Percentiles rank a stretch among this genome's conserved stretches.
Evolutionary conservation across 2,888 invertebrate genomes (phyloP).

Genomic region (Hemistola chrysoprasaria): DNA sequence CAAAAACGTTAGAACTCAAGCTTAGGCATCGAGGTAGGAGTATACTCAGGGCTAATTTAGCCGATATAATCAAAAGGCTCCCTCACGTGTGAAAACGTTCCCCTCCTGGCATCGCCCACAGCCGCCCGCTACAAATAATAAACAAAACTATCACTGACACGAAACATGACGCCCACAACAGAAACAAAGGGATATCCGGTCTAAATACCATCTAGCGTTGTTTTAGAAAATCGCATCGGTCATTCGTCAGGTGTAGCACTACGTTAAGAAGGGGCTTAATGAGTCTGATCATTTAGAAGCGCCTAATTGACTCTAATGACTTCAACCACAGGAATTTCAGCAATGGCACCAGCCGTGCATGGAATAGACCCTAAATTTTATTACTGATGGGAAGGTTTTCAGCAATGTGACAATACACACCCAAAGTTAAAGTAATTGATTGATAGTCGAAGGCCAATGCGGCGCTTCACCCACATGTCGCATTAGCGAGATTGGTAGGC

Average conservation of each 20-base stretch:
- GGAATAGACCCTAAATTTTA: conserved; percentile 1
- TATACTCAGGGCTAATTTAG: conserved; percentile 49
- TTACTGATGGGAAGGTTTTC: conserved; percentile 10
- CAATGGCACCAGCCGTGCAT: background rate
- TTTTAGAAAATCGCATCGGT: conserved; percentile 35
- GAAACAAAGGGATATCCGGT: conserved; percentile 70
- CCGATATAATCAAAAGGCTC: conserved; percentile 51
- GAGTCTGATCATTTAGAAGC: conserved; percentile 19
- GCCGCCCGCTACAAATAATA: conserved; percentile 59
- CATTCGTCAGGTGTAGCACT: conserved; percentile 18
- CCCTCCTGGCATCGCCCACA: conserved; percentile 39
- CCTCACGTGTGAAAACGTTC: conserved; percentile 51
- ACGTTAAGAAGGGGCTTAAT: conserved; percentile 16
- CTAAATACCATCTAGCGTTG: conserved; percentile 39
- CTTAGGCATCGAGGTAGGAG: conserved; percentile 29
- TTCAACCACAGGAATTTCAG: conserved; percentile 14
- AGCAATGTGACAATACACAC: conserved; percentile 11
- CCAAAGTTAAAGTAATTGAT: no score
- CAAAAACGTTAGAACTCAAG: conserved; percentile 1
- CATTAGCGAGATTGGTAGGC: conserved; percentile 23
- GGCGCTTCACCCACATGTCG: conserved; percentile 2
- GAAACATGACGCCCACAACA: conserved; percentile 58
- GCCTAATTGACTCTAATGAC: conserved; percentile 20
- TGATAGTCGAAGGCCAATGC: no score
- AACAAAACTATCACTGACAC: conserved; percentile 63